A percentile compares a stretch with the other conserved stretches of the same genome.
These are phyloP conservation scores for Tetramorium parvispinum DNA, from an alignment of 1,140 invertebrate species.

Conservation along the genomic window DNA sequence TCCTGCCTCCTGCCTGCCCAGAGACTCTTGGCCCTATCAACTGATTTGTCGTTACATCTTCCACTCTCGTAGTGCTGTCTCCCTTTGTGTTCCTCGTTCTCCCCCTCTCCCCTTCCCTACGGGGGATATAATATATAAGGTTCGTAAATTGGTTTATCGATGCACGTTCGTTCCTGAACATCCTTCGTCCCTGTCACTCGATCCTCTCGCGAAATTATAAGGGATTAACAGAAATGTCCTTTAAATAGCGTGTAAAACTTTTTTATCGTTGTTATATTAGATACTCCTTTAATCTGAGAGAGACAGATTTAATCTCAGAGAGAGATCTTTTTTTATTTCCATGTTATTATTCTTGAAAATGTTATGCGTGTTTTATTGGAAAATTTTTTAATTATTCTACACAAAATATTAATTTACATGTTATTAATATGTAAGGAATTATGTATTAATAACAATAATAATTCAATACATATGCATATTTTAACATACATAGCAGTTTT, in stretches of 20 bases:
- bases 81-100: background rate
- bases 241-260: background rate
- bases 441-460: conserved; percentile 4
- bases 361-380: background rate
- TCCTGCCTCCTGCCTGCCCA: conserved; percentile 38
- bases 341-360: background rate
- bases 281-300: background rate
- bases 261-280: background rate
- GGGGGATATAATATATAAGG: background rate
- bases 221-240: background rate
- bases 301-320: background rate
- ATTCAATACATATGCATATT: background rate
- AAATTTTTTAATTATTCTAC: background rate
- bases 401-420: background rate
- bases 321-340: background rate
- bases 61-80: background rate
- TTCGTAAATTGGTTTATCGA: conserved; percentile 7
- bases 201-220: background rate
- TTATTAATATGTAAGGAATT: conserved; percentile 9
- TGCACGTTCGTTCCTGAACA: background rate
- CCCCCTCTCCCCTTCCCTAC: no score
- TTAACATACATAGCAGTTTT: background rate
- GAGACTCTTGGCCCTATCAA: conserved; percentile 45
- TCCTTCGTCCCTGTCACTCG: background rate
- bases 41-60: conserved; percentile 55